phyloP scores from a whole-genome alignment of 2,797 vertebrate genomes.

The Sebastes taczanowskii region DNA sequence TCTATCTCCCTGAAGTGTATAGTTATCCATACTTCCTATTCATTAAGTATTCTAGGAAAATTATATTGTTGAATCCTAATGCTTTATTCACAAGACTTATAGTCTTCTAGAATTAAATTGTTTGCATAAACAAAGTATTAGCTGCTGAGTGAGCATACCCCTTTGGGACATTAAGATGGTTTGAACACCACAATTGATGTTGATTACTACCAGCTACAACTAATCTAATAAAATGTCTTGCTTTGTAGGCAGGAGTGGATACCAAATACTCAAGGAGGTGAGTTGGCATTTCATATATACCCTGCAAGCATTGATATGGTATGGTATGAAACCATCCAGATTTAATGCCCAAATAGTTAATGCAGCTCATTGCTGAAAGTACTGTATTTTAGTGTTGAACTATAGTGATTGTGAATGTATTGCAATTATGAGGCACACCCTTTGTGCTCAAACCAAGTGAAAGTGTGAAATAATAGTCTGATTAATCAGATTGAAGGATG shows the following conservation, averaged over 20 bases:
- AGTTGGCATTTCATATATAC: conserved; percentile 37
- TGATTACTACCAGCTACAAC: not conserved
- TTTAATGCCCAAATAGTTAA: not conserved
- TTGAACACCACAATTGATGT: not conserved
- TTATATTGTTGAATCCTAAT: not conserved
- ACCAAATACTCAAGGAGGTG: conserved; percentile 91
- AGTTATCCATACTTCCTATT: not conserved
- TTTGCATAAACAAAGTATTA: not conserved
- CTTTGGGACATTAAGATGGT: not conserved
- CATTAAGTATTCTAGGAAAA: not conserved
- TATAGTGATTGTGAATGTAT: not conserved
- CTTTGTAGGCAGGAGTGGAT: conserved; percentile 84
- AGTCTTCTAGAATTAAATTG: not conserved
- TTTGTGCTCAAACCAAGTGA: not conserved
- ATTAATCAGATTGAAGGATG: not conserved
- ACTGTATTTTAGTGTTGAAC: not conserved
- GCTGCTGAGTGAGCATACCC: too few relatives aligned
- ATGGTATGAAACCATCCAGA: not conserved
- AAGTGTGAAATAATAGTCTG: not conserved
- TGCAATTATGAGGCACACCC: not conserved
- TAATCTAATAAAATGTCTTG: conserved; percentile 5
- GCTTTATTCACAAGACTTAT: not conserved
- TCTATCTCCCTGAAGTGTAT: not conserved
- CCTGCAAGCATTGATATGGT: not conserved
- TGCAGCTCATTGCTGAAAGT: not conserved